Evolutionary conservation across 2,113 vertebrate species (phyloP).

Genomic region (Elaphurus davidianus): DNA sequence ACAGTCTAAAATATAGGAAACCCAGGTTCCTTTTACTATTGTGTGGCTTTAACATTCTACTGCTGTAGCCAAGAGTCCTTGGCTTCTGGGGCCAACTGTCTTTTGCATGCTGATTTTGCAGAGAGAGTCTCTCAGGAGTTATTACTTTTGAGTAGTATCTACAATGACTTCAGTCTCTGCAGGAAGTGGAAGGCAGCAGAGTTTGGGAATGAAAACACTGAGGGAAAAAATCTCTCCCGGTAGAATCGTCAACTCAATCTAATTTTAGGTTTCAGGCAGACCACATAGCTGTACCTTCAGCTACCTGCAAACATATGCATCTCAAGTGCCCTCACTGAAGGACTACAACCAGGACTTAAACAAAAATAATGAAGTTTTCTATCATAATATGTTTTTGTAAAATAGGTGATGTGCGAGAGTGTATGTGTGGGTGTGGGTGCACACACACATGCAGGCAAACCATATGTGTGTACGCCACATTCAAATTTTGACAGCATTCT

Average conservation of each 20-base stretch:
- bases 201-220: conserved; percentile 41
- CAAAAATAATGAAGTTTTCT: not conserved
- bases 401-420: not conserved
- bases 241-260: not conserved
- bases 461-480: not conserved
- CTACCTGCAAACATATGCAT: not conserved
- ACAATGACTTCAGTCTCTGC: conserved; percentile 46
- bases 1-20: conserved; percentile 50
- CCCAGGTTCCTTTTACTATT: conserved; percentile 69
- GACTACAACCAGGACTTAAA: not conserved
- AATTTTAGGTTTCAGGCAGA: not conserved
- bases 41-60: conserved; percentile 54
- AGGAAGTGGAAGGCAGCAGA: conserved; percentile 15
- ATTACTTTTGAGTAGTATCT: conserved; percentile 68
- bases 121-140: conserved; percentile 70
- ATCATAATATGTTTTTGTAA: not conserved
- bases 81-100: conserved; percentile 58
- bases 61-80: not conserved
- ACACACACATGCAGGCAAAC: not conserved
- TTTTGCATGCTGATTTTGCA: conserved; percentile 77
- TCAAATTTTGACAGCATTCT: not conserved
- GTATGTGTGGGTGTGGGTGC: not conserved
- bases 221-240: conserved; percentile 12
- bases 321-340: not conserved
- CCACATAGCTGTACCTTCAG: not conserved